Base-by-base conservation (phyloP, 2,113 vertebrate genomes). In the Crotalus tigris region DNA sequence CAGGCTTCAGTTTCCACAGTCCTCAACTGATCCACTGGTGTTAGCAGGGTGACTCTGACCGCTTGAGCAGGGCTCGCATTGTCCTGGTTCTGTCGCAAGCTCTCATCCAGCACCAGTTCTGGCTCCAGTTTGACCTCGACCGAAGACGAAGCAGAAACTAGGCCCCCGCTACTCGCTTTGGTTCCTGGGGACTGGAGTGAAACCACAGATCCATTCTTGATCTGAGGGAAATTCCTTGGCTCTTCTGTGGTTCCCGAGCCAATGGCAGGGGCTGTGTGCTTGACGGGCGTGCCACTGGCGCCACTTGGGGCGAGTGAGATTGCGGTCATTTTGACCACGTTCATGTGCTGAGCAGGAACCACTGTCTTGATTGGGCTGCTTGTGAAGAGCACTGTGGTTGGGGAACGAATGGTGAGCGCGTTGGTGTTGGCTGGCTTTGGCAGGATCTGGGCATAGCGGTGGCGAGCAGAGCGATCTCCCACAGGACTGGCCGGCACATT, bases 301-400 rank as follows among this genome's bases (percentile, higher is more conserved):
- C 96, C 97, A 97, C 96, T 98, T 0, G 98, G 98, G 2, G 98
- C 97, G 44, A 99, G 98, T 13, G 99, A 99, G 97, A 99, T 99
- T 95, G 99, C 96, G 85, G 99, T 98, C 99, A 99, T 99, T 96
- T 99, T 99, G 69, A 99, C 98, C 96, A 99, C 98, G 90, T 98
- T 99, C 95, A 99, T 97, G 1, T 99, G 99, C 89, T 99, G 98
- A 11, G 99, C 97, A 12, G 99, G 98, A 93, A 99, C 98, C 94
- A 99, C 98, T 1, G 99, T 99, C 97, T 99, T 99, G 93, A 99
- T 98, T 89, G 99, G 98, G 94, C 98, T 99, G 97, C 98, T 99
- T 51, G 98, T 98, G 58, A 99, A 98, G 58, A 99, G 98, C 96
- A 99, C 98, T 49, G 99, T 98, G 0, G 99, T 98, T 44, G 99